Base-by-base conservation (phyloP, 35 echinoderm and acorn worm genomes). In the Heliocidaris erythrogramma region DNA sequence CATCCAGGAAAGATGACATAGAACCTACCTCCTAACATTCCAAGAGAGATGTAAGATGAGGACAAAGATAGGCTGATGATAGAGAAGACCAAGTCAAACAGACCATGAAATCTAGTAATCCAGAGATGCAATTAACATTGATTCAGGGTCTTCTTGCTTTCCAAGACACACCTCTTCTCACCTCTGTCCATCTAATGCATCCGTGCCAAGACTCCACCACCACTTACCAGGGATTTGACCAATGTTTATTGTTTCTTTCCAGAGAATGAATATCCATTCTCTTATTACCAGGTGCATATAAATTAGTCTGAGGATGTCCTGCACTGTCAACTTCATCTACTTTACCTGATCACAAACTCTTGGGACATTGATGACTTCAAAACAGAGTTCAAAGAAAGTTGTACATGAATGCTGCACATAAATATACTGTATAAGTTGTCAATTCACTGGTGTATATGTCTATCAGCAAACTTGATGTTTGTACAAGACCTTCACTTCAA, bases 41-140 rank as follows among this genome's bases (percentile, higher is more conserved):
- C 65, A 78, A 78, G 65, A n/a, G 18, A n/a, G 65, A 78, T 78
- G 65, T 78, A 78, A 78, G 65, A 78, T 7, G 18, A 78, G 18
- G 65, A 78, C 65, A 7, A 24, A 78, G 65, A 78, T 78, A n/a
- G 65, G 21, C n/a, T 78, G 65, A 78, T 78, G 65, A 78, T 24
- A 78, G 65, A 78, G 65, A 78, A 27, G 65, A 78, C 65, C 65
- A 78, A 89, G 31, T 1, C 0, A 24, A 42, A 47, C 87, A 89
- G 87, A 89, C 87, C 31, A 48, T 89, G 87, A 89, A 89, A 89
- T 31, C 87, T 48, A 48, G 12, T 89, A 89, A 89, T 89, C 87
- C 47, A 47, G 12, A n/a, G 32, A 32, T 89, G 87, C 87, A 89
- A 89, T 89, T 89, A 89, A 48, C 87, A 89, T 89, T 89, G 87